Percentiles rank a stretch among this genome's conserved stretches.
These are phyloP conservation scores for Scolanthus callimorphus DNA, from an alignment of 92 coral and sea anemone genomes.

Conservation along the genomic window DNA sequence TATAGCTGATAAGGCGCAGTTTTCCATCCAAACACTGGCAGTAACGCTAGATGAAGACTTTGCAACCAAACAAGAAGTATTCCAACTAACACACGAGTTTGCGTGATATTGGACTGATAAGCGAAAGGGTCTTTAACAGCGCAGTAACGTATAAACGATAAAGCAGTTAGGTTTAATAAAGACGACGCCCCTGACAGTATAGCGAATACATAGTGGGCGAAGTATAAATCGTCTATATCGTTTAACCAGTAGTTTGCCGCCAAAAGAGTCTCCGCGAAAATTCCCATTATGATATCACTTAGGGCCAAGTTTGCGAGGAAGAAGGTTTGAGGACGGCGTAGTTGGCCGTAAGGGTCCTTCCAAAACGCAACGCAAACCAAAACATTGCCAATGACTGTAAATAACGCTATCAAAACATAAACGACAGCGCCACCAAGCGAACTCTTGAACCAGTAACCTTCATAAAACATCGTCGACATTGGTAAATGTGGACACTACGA, in stretches of 20 bases:
- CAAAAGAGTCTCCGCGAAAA: constrained; percentile 55
- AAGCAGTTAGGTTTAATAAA: constrained; percentile 53
- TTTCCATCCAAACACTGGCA: constrained; percentile 64
- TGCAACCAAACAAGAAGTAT: constrained; percentile 49
- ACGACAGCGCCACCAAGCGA: constrained; percentile 30
- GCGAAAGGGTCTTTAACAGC: constrained; percentile 60
- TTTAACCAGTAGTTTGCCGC: constrained; percentile 54
- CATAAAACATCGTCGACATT: constrained; percentile 72
- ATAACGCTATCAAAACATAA: constrained; percentile 28
- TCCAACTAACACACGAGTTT: constrained; percentile 22
- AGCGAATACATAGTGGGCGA: constrained; percentile 69
- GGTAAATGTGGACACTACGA: too few relatives aligned
- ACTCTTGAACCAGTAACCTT: constrained; percentile 67
- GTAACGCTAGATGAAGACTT: constrained; percentile 40
- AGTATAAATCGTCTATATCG: constrained; percentile 24
- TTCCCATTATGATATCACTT: constrained; percentile 77
- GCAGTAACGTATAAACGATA: constrained; percentile 64
- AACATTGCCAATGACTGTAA: constrained; percentile 51
- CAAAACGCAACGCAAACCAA: constrained; percentile 51
- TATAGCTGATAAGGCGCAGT: constrained; percentile 54
- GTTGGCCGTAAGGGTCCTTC: constrained; percentile 64
- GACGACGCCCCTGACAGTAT: constrained; percentile 70
- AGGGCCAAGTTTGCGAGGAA: constrained; percentile 53
- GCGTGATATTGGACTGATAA: constrained; percentile 42
- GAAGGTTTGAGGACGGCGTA: constrained; percentile 47